phyloP scores from a whole-genome alignment of 2,113 vertebrate species.

The Phyllostomus discolor region DNA sequence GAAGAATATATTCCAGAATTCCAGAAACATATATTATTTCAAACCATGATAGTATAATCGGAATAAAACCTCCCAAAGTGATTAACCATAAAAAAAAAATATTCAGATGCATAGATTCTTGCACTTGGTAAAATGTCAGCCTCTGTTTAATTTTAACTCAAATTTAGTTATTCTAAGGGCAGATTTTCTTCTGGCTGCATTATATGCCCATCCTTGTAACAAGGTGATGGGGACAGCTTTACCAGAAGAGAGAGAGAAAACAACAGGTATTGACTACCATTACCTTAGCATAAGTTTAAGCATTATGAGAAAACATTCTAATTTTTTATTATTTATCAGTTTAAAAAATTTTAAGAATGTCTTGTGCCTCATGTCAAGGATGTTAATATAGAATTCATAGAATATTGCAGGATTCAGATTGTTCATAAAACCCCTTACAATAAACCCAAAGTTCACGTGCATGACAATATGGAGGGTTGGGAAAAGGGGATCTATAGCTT shows the following conservation, averaged over 20 bases:
- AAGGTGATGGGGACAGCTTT: not conserved
- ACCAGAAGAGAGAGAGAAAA: not conserved
- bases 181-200: not conserved
- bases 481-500: not conserved
- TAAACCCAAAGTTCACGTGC: not conserved
- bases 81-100: not conserved
- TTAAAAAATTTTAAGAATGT: not conserved
- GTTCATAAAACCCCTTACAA: not conserved
- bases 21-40: slow-evolving; percentile 16
- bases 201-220: not conserved
- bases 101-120: not conserved
- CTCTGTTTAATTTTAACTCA: not conserved
- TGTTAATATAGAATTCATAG: not conserved
- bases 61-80: slow-evolving; percentile 17
- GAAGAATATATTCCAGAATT: not conserved
- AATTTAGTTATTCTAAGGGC: not conserved
- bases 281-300: not conserved
- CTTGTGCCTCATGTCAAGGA: not conserved
- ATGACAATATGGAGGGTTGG: not conserved
- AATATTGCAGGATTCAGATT: not conserved
- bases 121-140: not conserved
- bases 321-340: not conserved
- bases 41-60: not conserved
- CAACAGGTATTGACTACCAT: not conserved
- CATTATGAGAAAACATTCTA: not conserved